Evolutionary conservation across 1,140 invertebrate species (phyloP).

Genomic region (Aporrectodea caliginosa): DNA sequence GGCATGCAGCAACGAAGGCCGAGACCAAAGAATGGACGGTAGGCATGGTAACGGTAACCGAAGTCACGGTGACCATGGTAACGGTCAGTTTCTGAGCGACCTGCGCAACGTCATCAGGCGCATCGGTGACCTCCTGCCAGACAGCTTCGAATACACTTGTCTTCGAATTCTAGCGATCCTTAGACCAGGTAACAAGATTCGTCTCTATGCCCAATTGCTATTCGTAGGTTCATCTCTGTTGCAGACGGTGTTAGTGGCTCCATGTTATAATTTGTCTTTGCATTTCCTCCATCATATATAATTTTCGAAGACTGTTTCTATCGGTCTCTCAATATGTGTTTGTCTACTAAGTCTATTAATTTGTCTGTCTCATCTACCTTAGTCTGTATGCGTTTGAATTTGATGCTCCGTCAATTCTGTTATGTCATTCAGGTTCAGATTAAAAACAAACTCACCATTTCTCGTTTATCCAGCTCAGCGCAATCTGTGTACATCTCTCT

Average conservation of each 20-base stretch:
- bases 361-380: too few relatives aligned
- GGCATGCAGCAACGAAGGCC: neutral
- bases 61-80: neutral
- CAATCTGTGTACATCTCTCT: neutral
- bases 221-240: too few relatives aligned
- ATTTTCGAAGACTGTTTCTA: too few relatives aligned
- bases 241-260: too few relatives aligned
- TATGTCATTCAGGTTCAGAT: too few relatives aligned
- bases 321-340: too few relatives aligned
- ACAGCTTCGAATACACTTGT: neutral
- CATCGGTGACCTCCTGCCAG: neutral
- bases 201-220: too few relatives aligned
- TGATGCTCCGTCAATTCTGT: too few relatives aligned
- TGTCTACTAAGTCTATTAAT: too few relatives aligned
- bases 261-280: too few relatives aligned
- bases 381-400: too few relatives aligned
- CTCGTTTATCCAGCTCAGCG: neutral
- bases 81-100: neutral
- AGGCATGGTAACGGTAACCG: neutral
- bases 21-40: neutral
- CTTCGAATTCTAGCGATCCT: neutral
- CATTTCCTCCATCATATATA: too few relatives aligned
- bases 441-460: neutral
- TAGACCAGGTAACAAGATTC: slow-evolving; percentile 1
- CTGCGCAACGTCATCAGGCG: neutral